Evolutionary conservation across 2,797 vertebrate species (phyloP), one percentile per base, ranked within the genome.

Genomic region (Peromyscus eremicus): DNA sequence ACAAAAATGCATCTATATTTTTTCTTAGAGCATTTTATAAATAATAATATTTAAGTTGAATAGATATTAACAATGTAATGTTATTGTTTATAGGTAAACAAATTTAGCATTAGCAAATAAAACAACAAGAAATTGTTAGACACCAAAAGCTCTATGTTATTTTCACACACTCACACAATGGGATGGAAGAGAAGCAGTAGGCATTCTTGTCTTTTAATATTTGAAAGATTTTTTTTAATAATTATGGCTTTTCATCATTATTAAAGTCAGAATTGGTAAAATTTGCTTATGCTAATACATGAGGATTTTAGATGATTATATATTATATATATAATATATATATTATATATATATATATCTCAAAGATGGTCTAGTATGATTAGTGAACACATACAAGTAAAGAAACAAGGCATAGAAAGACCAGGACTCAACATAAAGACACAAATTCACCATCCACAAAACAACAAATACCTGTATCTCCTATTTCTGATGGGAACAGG

Each of bases 81-180:
- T 3, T 85, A 52, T 86, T 91, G 23, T 92, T 84, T 94, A 87
- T 87, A 57, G 57, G 88, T 40, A 94, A 92, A 90, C 46, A 92
- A 94, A 94, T 82, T 85, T 84, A 87, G 17, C 21, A 87, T 57
- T 87, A 73, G 32, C 83, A 68, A 95, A 92, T 93, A 93, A 93
- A 23, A 88, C 90, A 92, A 96, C 95, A 89, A 23, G 14, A 92
- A 81, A 94, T 76, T 2, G 40, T 92, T 88, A 62, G 66, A 94
- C 8, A 90, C 21, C n/a, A 70, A 92, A 95, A 55, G 19, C 49
- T 96, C 94, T 46, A 34, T 83, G 62, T 84, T 91, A 73, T 84
- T 92, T 95, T 89, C 27, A 86, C 12, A 86, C 27, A 82, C 43
- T 93, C 17, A 84, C 16, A 81, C 32, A 88, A 37, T 91, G 32